Evolutionary conservation across 23 tunicate species (phyloP).

Genomic region (Oikopleura vanhoeffeni): DNA sequence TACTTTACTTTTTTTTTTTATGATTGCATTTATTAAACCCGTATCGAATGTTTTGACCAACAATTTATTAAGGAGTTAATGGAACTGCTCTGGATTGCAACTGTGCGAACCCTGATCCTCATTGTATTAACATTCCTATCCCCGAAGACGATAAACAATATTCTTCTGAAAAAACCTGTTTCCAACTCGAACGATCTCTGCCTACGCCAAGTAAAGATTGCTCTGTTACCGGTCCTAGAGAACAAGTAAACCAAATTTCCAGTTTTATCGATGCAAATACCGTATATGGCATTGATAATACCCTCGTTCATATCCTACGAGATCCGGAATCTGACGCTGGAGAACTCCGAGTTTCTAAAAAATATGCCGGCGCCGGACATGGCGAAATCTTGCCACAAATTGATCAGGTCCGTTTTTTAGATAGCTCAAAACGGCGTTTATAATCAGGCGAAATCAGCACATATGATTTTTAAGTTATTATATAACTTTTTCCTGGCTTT

Average conservation of each 20-base stretch:
- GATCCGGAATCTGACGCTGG: conserved; percentile 21
- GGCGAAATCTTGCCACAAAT: background rate
- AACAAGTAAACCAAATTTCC: conserved; percentile 37
- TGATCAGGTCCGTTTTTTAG: too few relatives aligned
- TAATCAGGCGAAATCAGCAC: too few relatives aligned
- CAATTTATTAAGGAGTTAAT: conserved; percentile 16
- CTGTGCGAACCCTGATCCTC: conserved; percentile 27
- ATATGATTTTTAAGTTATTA: too few relatives aligned
- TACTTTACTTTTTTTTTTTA: too few relatives aligned
- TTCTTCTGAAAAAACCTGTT: conserved; percentile 27
- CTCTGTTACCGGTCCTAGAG: conserved; percentile 10
- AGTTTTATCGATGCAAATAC: conserved; percentile 43
- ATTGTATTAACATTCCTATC: conserved; percentile 49
- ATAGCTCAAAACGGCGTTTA: too few relatives aligned
- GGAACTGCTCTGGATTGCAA: conserved; percentile 30
- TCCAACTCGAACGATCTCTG: conserved; percentile 24
- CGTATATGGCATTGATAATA: conserved; percentile 35
- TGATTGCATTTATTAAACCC: background rate
- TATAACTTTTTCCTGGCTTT: too few relatives aligned
- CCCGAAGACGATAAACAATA: conserved; percentile 35
- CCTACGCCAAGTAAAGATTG: conserved; percentile 24
- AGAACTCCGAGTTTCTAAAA: background rate
- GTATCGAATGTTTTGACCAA: background rate
- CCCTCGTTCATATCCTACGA: conserved; percentile 22
- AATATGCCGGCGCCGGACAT: background rate